phyloP scores from a whole-genome alignment of 2,113 vertebrate genomes.

The Aegotheles bennettii region DNA sequence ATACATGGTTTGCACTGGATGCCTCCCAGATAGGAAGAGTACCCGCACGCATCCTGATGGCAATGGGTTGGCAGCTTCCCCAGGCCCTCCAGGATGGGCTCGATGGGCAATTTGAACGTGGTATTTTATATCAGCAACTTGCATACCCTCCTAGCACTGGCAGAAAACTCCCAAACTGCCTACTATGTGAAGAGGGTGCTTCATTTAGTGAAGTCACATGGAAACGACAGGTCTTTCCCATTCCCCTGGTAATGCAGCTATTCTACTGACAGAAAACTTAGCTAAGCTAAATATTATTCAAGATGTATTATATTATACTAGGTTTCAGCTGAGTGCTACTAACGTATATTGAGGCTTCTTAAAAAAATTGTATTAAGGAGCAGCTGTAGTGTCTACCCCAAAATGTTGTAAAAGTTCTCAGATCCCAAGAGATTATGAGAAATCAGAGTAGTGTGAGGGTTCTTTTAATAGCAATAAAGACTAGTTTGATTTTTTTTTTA shows the following conservation, averaged over 20 bases:
- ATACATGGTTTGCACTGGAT: rapidly evolving
- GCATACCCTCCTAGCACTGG: rapidly evolving
- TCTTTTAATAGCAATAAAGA: not conserved
- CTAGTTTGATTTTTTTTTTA: not conserved
- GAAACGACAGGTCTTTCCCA: not conserved
- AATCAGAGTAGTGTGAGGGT: not conserved
- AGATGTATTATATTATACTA: not conserved
- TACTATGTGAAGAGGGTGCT: not conserved
- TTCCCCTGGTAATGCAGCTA: not conserved
- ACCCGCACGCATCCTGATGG: rapidly evolving
- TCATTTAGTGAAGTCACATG: not conserved
- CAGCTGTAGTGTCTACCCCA: not conserved
- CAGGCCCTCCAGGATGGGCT: not conserved
- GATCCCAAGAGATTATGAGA: not conserved
- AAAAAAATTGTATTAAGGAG: not conserved
- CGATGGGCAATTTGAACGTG: rapidly evolving
- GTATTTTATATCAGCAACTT: not conserved
- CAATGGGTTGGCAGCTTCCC: not conserved
- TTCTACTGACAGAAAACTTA: not conserved
- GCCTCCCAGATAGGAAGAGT: not conserved
- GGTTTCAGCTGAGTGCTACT: not conserved
- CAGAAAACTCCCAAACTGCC: not conserved
- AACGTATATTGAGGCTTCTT: not conserved
- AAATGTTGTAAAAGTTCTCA: not conserved
- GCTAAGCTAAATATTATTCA: not conserved